Evolutionary conservation across 1,140 invertebrate genomes (phyloP), one percentile per base, ranked within the genome.

Genomic region (Varroa destructor): DNA sequence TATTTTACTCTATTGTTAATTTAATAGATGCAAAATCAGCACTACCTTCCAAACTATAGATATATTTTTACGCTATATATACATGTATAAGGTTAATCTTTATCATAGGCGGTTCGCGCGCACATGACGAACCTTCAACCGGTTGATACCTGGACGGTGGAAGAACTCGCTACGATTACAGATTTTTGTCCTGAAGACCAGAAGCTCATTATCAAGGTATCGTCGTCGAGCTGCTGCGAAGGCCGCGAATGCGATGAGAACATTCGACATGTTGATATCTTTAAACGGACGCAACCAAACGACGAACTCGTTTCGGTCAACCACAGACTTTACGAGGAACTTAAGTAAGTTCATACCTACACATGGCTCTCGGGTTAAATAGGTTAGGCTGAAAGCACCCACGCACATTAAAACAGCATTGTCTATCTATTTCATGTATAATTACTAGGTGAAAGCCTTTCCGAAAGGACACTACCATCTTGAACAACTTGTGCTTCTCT

Each of bases 101-200:
- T 25, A 25, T 25, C 14, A 14, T 37, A 67, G 61, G 61, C 61
- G 40, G 61, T 67, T 40, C 10, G 61, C 10, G 61, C 61, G 14
- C 61, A 67, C 37, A 67, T 67, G 12, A 67, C 61, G 12, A 46
- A 67, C 8, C 61, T 67, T 12, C 61, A 67, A 67, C 61, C 61
- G 12, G 61, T 14, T n/a, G 12, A 14, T 8, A 37, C 46, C 10
- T 67, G 61, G 61, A 43, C 61, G n/a, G 61, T 36, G 61, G 61
- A 67, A 14, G 61, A 67, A 37, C 14, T 67, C 61, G 61, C 61
- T 1, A 67, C 14, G 46, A 67, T 67, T 37, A 67, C 61, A 5
- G 61, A 67, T 67, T 67, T 67, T 37, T 67, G 61, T 67, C 61
- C 61, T 37, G 61, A 67, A 8, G 61, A 67, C 46, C 61, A 67